phyloP scores from a whole-genome alignment of 2,113 vertebrate species.

The Sclerurus mexicanus region DNA sequence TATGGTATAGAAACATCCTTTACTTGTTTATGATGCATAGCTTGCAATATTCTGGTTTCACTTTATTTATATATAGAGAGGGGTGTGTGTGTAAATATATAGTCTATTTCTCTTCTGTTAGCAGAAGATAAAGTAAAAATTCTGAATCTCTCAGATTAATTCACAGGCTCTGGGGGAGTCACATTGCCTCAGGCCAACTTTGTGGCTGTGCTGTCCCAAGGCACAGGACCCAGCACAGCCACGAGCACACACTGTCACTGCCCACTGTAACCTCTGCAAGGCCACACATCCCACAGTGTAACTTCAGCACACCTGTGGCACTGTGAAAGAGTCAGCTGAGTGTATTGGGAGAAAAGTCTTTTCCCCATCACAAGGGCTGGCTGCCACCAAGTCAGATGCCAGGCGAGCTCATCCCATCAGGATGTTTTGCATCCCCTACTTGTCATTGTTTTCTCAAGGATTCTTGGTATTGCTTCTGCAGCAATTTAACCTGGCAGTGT shows the following conservation, averaged over 20 bases:
- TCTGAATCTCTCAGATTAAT: background rate
- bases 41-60: background rate
- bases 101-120: background rate
- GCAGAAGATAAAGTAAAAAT: background rate
- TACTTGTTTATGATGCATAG: background rate
- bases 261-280: rapidly evolving
- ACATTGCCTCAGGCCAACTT: background rate
- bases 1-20: no score
- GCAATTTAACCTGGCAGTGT: background rate
- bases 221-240: background rate
- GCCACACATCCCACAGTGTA: rapidly evolving
- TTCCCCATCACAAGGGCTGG: background rate
- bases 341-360: background rate
- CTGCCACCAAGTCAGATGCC: background rate
- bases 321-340: background rate
- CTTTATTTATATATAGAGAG: no score
- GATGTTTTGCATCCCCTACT: background rate
- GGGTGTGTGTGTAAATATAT: no score
- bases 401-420: rapidly evolving
- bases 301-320: rapidly evolving
- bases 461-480: background rate
- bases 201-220: background rate
- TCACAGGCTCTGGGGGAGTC: no score
- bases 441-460: background rate
- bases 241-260: rapidly evolving